These are phyloP conservation scores for Polypedilum pembai DNA, from an alignment of 1,140 invertebrate species.

Conservation along the genomic window DNA sequence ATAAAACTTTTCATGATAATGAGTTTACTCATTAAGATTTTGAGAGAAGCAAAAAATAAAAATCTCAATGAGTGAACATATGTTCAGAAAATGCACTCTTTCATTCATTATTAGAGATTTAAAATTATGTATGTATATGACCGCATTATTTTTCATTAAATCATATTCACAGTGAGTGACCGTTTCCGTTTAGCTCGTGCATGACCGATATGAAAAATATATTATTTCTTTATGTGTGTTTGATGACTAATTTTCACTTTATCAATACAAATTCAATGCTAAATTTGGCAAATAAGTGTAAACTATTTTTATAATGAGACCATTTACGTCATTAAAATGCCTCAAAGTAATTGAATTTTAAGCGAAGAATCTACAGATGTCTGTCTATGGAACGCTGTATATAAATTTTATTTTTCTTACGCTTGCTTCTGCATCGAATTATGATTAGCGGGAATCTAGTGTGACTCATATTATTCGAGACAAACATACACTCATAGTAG, in stretches of 20 bases:
- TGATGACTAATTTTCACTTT: background rate
- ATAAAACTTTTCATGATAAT: no score
- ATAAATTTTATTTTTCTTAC: no score
- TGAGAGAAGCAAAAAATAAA: no score
- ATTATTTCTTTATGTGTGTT: background rate
- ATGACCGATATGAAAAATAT: background rate
- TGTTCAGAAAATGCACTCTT: background rate
- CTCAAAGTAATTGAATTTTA: background rate
- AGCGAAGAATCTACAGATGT: no score
- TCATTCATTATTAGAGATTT: background rate
- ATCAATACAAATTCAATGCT: background rate
- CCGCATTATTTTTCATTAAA: background rate
- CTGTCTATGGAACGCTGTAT: no score
- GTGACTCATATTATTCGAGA: background rate
- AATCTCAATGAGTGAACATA: background rate
- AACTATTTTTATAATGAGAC: background rate
- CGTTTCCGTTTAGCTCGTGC: background rate
- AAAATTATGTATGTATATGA: background rate
- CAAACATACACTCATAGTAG: background rate
- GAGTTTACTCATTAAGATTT: no score
- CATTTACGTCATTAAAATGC: background rate
- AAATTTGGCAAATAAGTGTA: background rate
- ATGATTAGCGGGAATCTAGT: no score
- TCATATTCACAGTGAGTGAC: slow-evolving; percentile 4
- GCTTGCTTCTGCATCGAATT: no score